phyloP scores from a whole-genome alignment of 2,888 invertebrate species.

The Tromatobia lineatoria region DNA sequence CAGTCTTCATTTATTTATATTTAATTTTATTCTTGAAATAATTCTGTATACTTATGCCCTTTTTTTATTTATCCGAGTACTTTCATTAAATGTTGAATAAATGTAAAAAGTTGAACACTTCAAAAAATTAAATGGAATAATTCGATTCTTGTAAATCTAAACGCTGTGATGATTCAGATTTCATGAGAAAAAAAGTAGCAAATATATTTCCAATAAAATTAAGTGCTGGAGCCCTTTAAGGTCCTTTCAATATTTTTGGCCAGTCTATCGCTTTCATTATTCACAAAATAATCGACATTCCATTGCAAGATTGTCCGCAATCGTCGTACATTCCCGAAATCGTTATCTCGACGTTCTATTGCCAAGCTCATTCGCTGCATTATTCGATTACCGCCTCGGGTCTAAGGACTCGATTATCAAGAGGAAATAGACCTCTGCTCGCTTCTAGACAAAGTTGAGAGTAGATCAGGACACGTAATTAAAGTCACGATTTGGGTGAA shows the following conservation, averaged over 20 bases:
- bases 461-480: conserved; percentile 40
- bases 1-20: background rate
- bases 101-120: background rate
- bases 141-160: background rate
- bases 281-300: background rate
- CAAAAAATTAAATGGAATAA: background rate
- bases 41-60: background rate
- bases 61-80: background rate
- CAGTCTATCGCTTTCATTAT: background rate
- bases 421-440: conserved; percentile 64
- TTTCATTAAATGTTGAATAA: background rate
- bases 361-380: conserved; percentile 29
- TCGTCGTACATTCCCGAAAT: conserved; percentile 29
- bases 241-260: background rate
- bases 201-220: background rate
- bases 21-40: background rate
- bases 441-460: conserved; percentile 13
- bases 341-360: conserved; percentile 37
- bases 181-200: background rate
- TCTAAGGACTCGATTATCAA: conserved; percentile 60
- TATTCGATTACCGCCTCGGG: conserved; percentile 36
- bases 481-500: conserved; percentile 44
- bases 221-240: background rate
- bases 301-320: background rate
- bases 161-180: no score